Base-by-base conservation (phyloP, 2,888 invertebrate species). In the Anorthoa munda region DNA sequence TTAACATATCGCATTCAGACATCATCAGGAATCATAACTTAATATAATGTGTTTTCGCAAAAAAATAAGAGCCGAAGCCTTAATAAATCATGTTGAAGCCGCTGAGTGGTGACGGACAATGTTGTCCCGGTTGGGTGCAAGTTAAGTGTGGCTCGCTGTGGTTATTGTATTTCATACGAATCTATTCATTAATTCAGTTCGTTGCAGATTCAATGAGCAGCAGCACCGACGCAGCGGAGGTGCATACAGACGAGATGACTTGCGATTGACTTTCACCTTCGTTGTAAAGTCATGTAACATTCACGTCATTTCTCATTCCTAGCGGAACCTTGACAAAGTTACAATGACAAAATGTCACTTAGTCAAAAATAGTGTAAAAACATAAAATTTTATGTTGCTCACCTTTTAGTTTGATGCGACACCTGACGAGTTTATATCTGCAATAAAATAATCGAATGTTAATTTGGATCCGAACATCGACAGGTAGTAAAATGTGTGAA, bases 241-340 rank as follows among this genome's bases (percentile, higher is more conserved):
- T 89, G 91, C 86, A 90, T 90, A 87, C 89, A 88, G 89, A 89
- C 86, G 82, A 89, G 89, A 91, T 88, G 85, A 89, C 86, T 89
- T 81, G 87, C 85, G 84, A 83, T 86, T 90, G 89, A 90, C 91
- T 91, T 91, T 91, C 91, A 91, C 92, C 92, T 91, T 91, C 90
- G 82, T 76, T 82, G 85, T 84, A 83, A 83, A 90, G 84, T 85
- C 89, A 90, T 88, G 86, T 88, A 88, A 88, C 83, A 87, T 83
- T 89, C 86, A 86, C 88, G 88, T 89, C 89, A 91, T 80, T 85
- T 80, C 84, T 82, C 82, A 68, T 84, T 86, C 82, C 81, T 82
- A 79, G 68, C 79, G 66, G 81, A 80, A 84, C 83, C 77, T 85
- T 83, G 75, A 45, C 59, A 66, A 79, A 59, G 39, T 66, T 39